Evolutionary conservation across 37 sponge, comb jelly and placozoan species (phyloP).

Genomic region (Spongia lamella): DNA sequence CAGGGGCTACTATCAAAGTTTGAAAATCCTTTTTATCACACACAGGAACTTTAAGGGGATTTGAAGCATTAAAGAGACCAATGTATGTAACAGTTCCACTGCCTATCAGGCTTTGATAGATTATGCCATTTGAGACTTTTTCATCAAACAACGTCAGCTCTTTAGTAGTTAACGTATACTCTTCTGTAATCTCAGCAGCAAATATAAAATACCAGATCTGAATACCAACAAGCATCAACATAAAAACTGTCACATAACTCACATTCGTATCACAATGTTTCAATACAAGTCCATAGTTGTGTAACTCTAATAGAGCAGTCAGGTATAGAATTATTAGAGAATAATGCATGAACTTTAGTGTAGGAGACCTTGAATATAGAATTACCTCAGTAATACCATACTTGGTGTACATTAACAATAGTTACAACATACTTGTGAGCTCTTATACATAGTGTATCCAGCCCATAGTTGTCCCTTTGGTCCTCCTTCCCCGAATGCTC

Average conservation of each 20-base stretch:
- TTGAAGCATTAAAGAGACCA: not conserved
- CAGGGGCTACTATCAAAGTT: constrained; percentile 55
- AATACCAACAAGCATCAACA: not conserved
- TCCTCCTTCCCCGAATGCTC: constrained; percentile 63
- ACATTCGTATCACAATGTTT: not conserved
- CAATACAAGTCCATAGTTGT: too few relatives aligned
- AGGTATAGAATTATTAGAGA: too few relatives aligned
- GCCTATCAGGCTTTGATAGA: constrained; percentile 18
- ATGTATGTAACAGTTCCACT: constrained; percentile 25
- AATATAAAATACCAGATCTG: constrained; percentile 61
- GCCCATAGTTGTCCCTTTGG: constrained; percentile 60
- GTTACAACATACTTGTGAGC: not conserved
- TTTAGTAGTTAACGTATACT: constrained; percentile 21
- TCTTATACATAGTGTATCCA: constrained; percentile 53
- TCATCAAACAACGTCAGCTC: constrained; percentile 48
- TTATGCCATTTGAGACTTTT: constrained; percentile 15
- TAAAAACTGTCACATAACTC: not conserved
- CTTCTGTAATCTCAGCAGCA: constrained; percentile 46
- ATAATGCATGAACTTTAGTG: too few relatives aligned
- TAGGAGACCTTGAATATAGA: too few relatives aligned
- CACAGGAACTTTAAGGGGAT: constrained; percentile 9
- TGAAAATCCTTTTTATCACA: constrained; percentile 51
- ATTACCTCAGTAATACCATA: too few relatives aligned
- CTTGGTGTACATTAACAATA: too few relatives aligned
- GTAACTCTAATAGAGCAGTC: too few relatives aligned